Evolutionary conservation across 2,113 vertebrate species (phyloP).

Genomic region (Scomber colias): DNA sequence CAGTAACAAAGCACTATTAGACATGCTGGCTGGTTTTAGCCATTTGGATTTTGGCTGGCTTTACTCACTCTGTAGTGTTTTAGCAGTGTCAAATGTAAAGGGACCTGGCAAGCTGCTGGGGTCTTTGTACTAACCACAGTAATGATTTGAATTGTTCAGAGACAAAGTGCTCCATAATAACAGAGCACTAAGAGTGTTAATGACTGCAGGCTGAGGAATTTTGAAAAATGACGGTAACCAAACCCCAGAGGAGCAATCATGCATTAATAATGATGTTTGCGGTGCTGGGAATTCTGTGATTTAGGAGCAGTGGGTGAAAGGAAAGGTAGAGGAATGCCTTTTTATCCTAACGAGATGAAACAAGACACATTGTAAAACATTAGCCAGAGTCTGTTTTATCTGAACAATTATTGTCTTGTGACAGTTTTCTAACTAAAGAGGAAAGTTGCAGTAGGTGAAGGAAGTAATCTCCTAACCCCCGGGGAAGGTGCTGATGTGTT

Average conservation of each 20-base stretch:
- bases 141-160: slow-evolving; percentile 54
- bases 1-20: slow-evolving; percentile 15
- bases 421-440: slow-evolving; percentile 29
- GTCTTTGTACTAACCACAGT: slow-evolving; percentile 22
- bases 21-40: slow-evolving; percentile 25
- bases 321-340: background rate
- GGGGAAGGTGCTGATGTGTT: slow-evolving; percentile 67
- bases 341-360: background rate
- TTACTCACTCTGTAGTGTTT: slow-evolving; percentile 21
- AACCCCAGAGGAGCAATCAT: slow-evolving; percentile 4
- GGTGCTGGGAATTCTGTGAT: background rate
- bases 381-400: background rate
- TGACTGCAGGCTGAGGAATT: slow-evolving; percentile 30
- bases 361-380: background rate
- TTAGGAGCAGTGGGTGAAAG: background rate
- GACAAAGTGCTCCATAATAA: slow-evolving; percentile 40
- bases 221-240: slow-evolving; percentile 26
- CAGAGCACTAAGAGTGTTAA: slow-evolving; percentile 7
- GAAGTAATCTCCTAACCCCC: slow-evolving; percentile 24
- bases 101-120: slow-evolving; percentile 12
- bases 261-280: slow-evolving; percentile 45
- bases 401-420: background rate
- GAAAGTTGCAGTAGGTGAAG: slow-evolving; percentile 16
- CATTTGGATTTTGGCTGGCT: background rate
- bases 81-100: slow-evolving; percentile 22